A percentile compares a stretch with the other conserved stretches of the same genome.
Conservation (phyloP, 2,797 vertebrate species). For the Megalops cyprinoides region DNA sequence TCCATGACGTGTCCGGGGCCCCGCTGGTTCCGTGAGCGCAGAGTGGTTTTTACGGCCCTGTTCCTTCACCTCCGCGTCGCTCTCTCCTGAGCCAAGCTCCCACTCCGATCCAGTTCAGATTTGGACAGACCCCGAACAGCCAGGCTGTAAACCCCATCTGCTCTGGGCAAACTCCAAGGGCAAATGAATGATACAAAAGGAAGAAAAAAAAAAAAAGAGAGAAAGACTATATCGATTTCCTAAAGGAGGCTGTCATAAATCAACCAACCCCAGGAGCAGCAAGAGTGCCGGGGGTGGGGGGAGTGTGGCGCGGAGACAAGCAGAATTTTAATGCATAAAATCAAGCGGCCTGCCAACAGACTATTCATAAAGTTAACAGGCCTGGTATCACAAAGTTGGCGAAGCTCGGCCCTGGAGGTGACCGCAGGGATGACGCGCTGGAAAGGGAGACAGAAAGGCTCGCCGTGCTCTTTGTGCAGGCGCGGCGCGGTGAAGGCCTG, state of each 20-base stretch:
- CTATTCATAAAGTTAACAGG: background rate
- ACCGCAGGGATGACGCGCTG: background rate
- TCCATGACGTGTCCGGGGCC: too few relatives aligned
- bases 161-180: conserved; percentile 33
- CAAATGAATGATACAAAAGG: conserved; percentile 11
- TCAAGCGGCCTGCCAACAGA: conserved; percentile 34
- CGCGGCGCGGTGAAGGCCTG: background rate
- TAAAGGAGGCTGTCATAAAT: conserved; percentile 39
- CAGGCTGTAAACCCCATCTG: conserved; percentile 40
- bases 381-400: too few relatives aligned
- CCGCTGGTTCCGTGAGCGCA: too few relatives aligned
- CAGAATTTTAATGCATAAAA: conserved; percentile 32
- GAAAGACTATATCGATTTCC: conserved; percentile 36
- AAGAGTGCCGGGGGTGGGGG: conserved; percentile 9
- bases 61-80: background rate
- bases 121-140: conserved; percentile 9
- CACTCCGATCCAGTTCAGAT: conserved; percentile 27
- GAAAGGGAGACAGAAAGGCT: background rate
- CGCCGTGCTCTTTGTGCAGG: background rate
- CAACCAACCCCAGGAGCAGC: conserved; percentile 6
- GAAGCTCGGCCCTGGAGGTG: too few relatives aligned
- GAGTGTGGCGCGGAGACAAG: background rate
- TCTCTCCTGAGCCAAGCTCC: background rate
- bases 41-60: too few relatives aligned
- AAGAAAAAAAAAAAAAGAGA: conserved; percentile 19